Base-by-base conservation (phyloP, 2,113 vertebrate species). In the Orycteropus afer region DNA sequence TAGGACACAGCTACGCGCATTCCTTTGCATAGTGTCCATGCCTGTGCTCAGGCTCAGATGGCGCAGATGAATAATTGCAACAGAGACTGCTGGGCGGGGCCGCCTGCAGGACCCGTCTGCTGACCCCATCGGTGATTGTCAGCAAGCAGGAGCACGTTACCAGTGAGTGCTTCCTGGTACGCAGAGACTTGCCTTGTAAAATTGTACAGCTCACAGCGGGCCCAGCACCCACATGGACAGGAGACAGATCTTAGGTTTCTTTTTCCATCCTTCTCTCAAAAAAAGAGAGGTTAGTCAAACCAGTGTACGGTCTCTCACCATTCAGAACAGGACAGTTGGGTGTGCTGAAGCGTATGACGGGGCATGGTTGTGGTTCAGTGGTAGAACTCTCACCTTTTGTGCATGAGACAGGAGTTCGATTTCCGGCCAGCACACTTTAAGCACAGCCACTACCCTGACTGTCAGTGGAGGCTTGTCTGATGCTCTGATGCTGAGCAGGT, bases 11-110 rank as follows among this genome's bases (percentile, higher is more conserved):
- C 18, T 73, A 59, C 27, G 2, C 34, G 7, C n/a, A 20, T n/a
- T 29, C 42, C 23, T 27, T 9, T 15, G 1, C 40, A 2, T 18
- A 2, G 5, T 1, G 2, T 1, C 65, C 18, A 0, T 22, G n/a
- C 15, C 27, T 45, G 53, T n/a, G 7, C n/a, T n/a, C 10, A 0
- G 0, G 13, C 37, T 1, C 5, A 27, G 6, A 0, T 29, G 10
- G 29, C 15, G 5, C 20, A 37, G 45, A 0, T 17, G 34, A 37
- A 67, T 2, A 2, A 1, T 2, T 42, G 3, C 22, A 10, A 15
- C 65, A 34, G 49, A 37, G 17, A 32, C 27, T 7, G 6, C 0
- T 9, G 7, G 9, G 65, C 9, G 79, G 34, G 22, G 40, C 37
- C 71, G 29, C 42, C 25, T 8, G 34, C 45, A 5, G 12, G 15